Percentiles rank a stretch among this genome's conserved stretches.
Conservation (phyloP, 1,140 invertebrate genomes). For the Gyrodactylus bullatarudis region DNA sequence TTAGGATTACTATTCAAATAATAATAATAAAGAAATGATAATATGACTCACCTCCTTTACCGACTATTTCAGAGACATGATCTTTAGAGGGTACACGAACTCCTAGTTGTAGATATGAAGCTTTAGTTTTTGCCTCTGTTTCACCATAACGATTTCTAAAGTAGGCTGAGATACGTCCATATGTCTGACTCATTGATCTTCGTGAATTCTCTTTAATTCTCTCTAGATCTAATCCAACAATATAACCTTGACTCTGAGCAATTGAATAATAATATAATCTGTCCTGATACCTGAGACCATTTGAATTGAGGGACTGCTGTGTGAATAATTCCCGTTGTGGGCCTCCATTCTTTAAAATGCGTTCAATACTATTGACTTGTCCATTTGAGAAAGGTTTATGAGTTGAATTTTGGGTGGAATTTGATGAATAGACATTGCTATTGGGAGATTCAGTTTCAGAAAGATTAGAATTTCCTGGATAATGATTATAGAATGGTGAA, state of each 20-base stretch:
- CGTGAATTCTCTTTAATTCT: not conserved
- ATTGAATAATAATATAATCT: not conserved
- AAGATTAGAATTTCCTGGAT: not conserved
- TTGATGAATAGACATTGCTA: not conserved
- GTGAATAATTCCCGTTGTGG: not conserved
- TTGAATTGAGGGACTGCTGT: not conserved
- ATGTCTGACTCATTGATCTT: not conserved
- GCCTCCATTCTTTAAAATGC: not conserved
- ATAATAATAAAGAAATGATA: not conserved
- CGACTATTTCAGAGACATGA: constrained; percentile 4
- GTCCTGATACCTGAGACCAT: not conserved
- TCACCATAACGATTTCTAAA: constrained; percentile 5
- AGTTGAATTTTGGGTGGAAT: not conserved
- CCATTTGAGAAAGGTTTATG: not conserved
- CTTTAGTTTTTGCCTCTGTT: not conserved
- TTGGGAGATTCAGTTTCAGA: not conserved
- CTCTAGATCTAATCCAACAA: not conserved
- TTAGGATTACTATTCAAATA: no score
- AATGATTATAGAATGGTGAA: not conserved
- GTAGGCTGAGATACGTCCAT: not conserved
- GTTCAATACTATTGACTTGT: not conserved
- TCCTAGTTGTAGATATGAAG: not conserved
- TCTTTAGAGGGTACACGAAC: constrained; percentile 4
- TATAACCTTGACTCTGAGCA: constrained; percentile 1
- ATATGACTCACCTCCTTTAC: constrained; percentile 3